Evolutionary conservation across 2,113 vertebrate species (phyloP).

Genomic region (Gasterosteus nipponicus): DNA sequence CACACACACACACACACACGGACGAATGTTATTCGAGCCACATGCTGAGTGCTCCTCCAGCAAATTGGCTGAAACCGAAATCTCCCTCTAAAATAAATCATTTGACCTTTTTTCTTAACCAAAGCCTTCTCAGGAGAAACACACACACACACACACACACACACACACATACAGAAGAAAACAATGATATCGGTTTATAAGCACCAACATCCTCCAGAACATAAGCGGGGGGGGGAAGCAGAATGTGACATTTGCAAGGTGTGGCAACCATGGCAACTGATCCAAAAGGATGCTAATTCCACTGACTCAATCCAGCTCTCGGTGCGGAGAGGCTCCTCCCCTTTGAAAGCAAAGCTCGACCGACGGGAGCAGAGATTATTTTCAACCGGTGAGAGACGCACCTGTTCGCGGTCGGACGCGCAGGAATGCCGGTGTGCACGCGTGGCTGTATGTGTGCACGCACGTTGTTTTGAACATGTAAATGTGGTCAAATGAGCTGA

Average conservation of each 20-base stretch:
- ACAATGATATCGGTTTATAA: slow-evolving; percentile 57
- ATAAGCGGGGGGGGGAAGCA: slow-evolving; percentile 33
- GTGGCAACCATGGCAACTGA: slow-evolving; percentile 68
- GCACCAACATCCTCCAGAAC: slow-evolving; percentile 40
- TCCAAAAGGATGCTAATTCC: slow-evolving; percentile 65
- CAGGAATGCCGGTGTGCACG: slow-evolving; percentile 32
- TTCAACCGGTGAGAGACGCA: slow-evolving; percentile 50
- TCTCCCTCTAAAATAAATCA: slow-evolving; percentile 45
- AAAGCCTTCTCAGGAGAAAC: slow-evolving; percentile 22
- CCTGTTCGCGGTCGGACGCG: slow-evolving; percentile 46
- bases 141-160: slow-evolving; percentile 14
- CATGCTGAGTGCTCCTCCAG: slow-evolving; percentile 48
- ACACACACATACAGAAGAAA: slow-evolving; percentile 5
- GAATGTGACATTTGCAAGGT: slow-evolving; percentile 73
- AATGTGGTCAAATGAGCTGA: slow-evolving; percentile 23
- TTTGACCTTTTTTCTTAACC: slow-evolving; percentile 53
- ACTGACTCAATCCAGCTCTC: slow-evolving; percentile 53
- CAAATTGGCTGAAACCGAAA: slow-evolving; percentile 55
- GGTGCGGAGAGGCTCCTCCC: slow-evolving; percentile 31
- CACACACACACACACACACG: too few species aligned
- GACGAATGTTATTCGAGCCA: slow-evolving; percentile 58
- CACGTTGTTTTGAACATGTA: background rate
- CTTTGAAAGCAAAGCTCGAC: slow-evolving; percentile 3
- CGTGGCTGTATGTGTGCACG: background rate
- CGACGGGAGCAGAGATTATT: slow-evolving; percentile 41